Evolutionary conservation across 2,797 vertebrate species (phyloP).

Genomic region (Pantherophis alleghaniensis): DNA sequence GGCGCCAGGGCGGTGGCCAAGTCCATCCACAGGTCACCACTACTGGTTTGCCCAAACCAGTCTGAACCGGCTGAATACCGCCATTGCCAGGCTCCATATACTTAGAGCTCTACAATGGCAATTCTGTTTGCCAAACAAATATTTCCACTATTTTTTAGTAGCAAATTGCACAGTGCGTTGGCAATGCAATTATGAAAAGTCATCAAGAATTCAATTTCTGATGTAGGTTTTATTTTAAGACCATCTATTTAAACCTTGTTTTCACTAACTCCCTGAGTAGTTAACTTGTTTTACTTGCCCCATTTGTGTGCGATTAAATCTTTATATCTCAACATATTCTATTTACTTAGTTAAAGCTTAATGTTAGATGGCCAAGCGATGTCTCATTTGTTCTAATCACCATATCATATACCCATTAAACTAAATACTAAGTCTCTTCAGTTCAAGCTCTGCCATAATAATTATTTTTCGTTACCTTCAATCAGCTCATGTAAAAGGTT

Average conservation of each 20-base stretch:
- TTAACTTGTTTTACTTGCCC: constrained; percentile 5
- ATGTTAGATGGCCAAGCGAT: constrained; percentile 38
- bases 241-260: constrained; percentile 17
- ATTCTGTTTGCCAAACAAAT: neutral
- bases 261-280: neutral
- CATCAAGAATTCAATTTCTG: neutral
- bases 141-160: neutral
- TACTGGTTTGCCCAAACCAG: no score
- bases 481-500: constrained; percentile 54
- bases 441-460: constrained; percentile 4
- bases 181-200: neutral
- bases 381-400: constrained; percentile 54
- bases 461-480: constrained; percentile 27
- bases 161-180: neutral
- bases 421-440: constrained; percentile 20
- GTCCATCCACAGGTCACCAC: no score
- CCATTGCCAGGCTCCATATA: neutral
- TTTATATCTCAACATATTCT: constrained; percentile 13
- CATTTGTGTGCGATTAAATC: constrained; percentile 25
- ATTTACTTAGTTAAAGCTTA: constrained; percentile 25
- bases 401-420: constrained; percentile 46
- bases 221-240: neutral
- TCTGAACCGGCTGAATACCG: no score
- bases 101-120: neutral
- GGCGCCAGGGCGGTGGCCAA: no score